Conservation (phyloP, 2,888 invertebrate species). For the Dryococelus australis region DNA sequence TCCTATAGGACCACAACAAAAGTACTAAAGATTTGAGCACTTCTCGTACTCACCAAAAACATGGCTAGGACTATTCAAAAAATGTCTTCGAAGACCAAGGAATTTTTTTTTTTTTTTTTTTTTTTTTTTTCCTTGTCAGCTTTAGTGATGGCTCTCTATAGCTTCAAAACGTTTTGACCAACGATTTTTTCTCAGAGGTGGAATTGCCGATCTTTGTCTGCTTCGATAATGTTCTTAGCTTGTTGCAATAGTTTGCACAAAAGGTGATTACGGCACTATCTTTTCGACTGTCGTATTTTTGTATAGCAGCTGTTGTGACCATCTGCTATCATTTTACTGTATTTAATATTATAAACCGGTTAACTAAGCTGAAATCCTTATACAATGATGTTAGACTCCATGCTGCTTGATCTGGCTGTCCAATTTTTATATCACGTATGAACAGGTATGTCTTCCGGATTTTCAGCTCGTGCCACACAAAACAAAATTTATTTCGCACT, state of each 20-base stretch:
- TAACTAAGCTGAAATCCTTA: conserved; percentile 29
- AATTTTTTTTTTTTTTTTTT: no score
- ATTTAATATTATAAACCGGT: conserved; percentile 16
- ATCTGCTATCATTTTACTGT: conserved; percentile 27
- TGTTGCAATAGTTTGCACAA: conserved; percentile 24
- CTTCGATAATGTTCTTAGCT: conserved; percentile 19
- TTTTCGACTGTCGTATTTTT: conserved; percentile 21
- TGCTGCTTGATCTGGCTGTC: conserved; percentile 19
- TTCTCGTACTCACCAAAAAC: conserved; percentile 22
- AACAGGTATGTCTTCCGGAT: conserved; percentile 6
- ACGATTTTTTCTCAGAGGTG: background rate
- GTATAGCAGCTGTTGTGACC: conserved; percentile 28
- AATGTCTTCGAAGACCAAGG: conserved; percentile 11
- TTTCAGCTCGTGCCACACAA: conserved; percentile 23
- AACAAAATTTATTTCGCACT: conserved; percentile 30
- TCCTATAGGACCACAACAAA: conserved; percentile 32
- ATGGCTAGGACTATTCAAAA: conserved; percentile 28
- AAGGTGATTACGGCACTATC: conserved; percentile 24
- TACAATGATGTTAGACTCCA: conserved; percentile 33
- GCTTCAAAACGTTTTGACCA: conserved; percentile 3
- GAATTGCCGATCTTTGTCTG: background rate
- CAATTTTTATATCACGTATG: conserved; percentile 23
- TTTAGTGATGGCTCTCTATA: conserved; percentile 20
- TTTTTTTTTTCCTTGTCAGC: background rate
- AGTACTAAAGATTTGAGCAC: conserved; percentile 28